phyloP scores from a whole-genome alignment of 2,797 vertebrate genomes.

The Cichlasoma orientale region DNA sequence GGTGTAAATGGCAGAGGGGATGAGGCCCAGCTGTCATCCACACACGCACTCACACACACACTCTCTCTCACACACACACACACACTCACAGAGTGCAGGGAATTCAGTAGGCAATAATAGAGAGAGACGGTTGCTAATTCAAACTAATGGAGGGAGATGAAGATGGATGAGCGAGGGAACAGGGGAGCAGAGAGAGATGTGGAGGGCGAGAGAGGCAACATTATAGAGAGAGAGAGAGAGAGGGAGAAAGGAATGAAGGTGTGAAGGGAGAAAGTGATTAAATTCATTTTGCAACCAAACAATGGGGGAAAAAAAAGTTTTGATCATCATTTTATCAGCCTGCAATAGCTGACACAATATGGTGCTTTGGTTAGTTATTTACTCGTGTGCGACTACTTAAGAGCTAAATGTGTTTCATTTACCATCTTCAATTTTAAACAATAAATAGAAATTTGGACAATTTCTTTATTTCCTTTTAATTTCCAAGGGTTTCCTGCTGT shows the following conservation, averaged over 20 bases:
- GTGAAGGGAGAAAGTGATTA: conserved; percentile 5
- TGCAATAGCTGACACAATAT: neutral
- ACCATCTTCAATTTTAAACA: neutral
- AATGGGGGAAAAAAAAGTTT: neutral
- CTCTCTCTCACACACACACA: conserved; percentile 31
- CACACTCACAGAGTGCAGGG: conserved; percentile 46
- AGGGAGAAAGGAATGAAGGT: conserved; percentile 19
- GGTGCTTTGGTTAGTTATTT: neutral
- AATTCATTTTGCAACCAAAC: conserved; percentile 14
- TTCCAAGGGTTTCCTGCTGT: neutral
- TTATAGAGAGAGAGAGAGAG: neutral
- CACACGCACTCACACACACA: conserved; percentile 43
- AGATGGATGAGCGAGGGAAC: conserved; percentile 78
- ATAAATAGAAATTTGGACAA: neutral
- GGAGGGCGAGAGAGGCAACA: conserved; percentile 31
- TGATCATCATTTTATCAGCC: neutral
- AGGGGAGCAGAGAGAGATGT: conserved; percentile 38
- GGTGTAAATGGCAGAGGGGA: conserved; percentile 75
- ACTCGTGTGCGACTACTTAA: neutral
- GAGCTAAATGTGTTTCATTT: neutral
- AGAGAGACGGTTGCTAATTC: conserved; percentile 81
- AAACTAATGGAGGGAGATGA: conserved; percentile 81
- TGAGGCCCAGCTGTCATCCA: conserved; percentile 72
- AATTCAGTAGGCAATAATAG: conserved; percentile 77
- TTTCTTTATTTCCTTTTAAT: neutral